phyloP scores from a whole-genome alignment of 2,797 vertebrate species.

The Takifugu ocellatus region DNA sequence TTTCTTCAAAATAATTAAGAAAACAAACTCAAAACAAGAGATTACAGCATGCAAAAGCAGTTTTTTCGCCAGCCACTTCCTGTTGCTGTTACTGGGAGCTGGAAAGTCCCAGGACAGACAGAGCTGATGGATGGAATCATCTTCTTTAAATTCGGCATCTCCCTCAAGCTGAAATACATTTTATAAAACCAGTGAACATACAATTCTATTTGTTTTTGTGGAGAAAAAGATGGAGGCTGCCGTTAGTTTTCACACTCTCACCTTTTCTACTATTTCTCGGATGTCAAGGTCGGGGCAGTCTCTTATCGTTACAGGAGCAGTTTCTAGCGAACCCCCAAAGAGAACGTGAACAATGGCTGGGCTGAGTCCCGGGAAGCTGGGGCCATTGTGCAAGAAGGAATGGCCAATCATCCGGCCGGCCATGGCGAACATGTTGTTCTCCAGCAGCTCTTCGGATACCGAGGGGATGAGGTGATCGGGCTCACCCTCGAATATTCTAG shows the following conservation, averaged over 20 bases:
- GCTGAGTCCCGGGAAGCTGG: slow-evolving; percentile 39
- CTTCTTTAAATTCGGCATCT: slow-evolving; percentile 31
- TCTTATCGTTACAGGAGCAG: slow-evolving; percentile 19
- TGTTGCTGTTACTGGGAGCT: slow-evolving; percentile 41
- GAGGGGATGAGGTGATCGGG: slow-evolving; percentile 50
- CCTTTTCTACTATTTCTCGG: slow-evolving; percentile 31
- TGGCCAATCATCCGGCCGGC: slow-evolving; percentile 50
- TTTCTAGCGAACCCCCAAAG: slow-evolving; percentile 32
- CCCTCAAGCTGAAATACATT: slow-evolving; percentile 30
- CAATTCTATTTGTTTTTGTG: not conserved
- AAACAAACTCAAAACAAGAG: not conserved
- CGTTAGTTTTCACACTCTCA: slow-evolving; percentile 6
- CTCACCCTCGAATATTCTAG: slow-evolving; percentile 49
- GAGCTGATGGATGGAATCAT: slow-evolving; percentile 33
- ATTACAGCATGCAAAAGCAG: slow-evolving; percentile 47
- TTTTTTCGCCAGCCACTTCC: slow-evolving; percentile 42
- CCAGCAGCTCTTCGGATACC: slow-evolving; percentile 26
- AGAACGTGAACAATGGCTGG: slow-evolving; percentile 39
- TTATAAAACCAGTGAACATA: not conserved
- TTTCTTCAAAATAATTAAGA: not conserved
- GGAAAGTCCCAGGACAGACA: slow-evolving; percentile 37
- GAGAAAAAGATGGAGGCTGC: not conserved
- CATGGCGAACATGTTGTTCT: slow-evolving; percentile 32
- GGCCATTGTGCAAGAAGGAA: slow-evolving; percentile 44
- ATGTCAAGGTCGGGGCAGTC: slow-evolving; percentile 49